Conservation (phyloP, 1,140 invertebrate genomes). For the Leptopilina clavipes region DNA sequence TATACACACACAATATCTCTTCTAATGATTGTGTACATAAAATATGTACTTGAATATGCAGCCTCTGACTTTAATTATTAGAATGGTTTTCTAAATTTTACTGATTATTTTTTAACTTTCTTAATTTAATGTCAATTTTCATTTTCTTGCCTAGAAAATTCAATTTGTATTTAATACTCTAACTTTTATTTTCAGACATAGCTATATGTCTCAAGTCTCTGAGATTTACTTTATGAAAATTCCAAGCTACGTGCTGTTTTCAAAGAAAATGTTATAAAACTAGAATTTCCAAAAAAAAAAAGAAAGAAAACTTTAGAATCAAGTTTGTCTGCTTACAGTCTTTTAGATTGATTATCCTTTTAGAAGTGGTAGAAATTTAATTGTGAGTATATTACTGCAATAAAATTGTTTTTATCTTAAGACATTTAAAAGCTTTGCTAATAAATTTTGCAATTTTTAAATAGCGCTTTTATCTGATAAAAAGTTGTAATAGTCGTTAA, state of each 20-base stretch:
- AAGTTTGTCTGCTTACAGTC: background rate
- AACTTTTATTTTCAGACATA: background rate
- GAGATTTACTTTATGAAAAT: background rate
- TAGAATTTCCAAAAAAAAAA: background rate
- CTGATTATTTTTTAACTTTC: too few species aligned
- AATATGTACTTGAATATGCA: too few species aligned
- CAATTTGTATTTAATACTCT: background rate
- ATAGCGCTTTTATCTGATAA: slow-evolving; percentile 21
- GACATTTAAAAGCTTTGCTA: background rate
- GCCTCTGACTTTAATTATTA: too few species aligned
- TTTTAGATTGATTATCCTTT: background rate
- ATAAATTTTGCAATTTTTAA: background rate
- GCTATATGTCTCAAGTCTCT: background rate
- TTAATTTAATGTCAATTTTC: background rate
- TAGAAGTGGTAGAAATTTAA: background rate
- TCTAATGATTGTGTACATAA: too few species aligned
- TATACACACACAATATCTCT: too few species aligned
- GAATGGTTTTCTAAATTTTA: too few species aligned
- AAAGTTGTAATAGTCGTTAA: background rate
- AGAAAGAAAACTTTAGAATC: background rate
- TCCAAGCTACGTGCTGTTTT: background rate
- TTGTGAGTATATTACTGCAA: background rate
- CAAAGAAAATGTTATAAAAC: background rate
- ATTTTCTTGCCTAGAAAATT: slow-evolving; percentile 12
- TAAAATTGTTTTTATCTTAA: background rate